Conservation (phyloP, 1,140 invertebrate genomes). For the Cydia strobilella region DNA sequence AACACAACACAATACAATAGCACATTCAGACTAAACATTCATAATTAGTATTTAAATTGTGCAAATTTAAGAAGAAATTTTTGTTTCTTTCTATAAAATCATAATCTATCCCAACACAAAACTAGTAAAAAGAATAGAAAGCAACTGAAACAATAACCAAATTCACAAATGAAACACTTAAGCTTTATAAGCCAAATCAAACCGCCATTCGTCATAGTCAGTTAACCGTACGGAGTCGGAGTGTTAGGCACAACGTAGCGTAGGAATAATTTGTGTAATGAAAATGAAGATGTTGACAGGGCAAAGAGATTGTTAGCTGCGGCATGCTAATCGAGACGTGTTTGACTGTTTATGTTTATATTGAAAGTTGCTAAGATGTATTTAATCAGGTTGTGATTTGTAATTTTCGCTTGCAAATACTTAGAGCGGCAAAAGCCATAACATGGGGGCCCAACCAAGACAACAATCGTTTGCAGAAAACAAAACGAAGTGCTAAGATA, state of each 20-base stretch:
- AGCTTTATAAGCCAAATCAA: slow-evolving; percentile 20
- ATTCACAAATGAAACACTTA: slow-evolving; percentile 9
- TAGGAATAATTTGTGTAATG: slow-evolving; percentile 22
- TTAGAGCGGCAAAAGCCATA: no score
- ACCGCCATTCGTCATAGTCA: slow-evolving; percentile 24
- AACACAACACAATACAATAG: background rate
- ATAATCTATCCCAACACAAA: no score
- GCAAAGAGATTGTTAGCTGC: slow-evolving; percentile 21
- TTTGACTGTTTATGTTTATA: background rate
- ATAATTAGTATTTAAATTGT: no score
- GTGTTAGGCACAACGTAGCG: background rate
- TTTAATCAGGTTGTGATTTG: background rate
- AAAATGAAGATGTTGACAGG: slow-evolving; percentile 23
- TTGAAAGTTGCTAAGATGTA: background rate
- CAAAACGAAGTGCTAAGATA: no score
- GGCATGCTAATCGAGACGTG: background rate
- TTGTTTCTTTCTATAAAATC: no score
- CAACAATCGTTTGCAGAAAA: no score
- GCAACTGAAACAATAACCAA: background rate
- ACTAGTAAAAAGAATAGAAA: no score
- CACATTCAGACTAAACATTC: no score
- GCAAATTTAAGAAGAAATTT: no score
- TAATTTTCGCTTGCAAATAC: background rate
- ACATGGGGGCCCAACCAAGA: no score
- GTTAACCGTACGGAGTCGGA: background rate